Evolutionary conservation across 2,888 invertebrate species (phyloP), one percentile per base, ranked within the genome.

Genomic region (Leucophenga maculata): DNA sequence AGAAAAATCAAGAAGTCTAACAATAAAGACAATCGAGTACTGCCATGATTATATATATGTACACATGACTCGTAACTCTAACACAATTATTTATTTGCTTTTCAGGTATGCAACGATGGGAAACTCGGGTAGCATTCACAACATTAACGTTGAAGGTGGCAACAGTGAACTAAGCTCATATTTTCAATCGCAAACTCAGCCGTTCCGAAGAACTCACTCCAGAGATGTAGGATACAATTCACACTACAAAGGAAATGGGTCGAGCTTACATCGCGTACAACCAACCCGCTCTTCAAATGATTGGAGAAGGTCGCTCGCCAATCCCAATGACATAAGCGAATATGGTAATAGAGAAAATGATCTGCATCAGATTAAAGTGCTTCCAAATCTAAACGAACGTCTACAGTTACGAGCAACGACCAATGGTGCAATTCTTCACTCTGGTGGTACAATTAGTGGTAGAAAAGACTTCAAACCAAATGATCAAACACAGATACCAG

Each of bases 401-500:
- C 65, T 80, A 0, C 91, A 92, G 74, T 89, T 96, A 68, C 92
- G 95, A 73, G 92, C 93, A 69, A 95, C 95, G 3, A 93, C 94
- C 87, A 95, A 96, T 88, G 95, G 95, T 65, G 93, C 92, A 80
- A 94, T 95, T 84, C 89, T 96, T 68, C 94, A 94, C 79, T 93
- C 93, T 6, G 95, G 95, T 0, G 95, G 95, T 65, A 95, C 95
- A 74, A 93, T 96, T 85, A 94, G 93, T 78, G 94, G 94, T 4
- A 90, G 94, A 69, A 90, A 91, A 39, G 78, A 80, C 11, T 4
- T 32, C 32, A 16, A 22, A n/a, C 9, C 1, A 32, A 54, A 2
- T 22, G 22, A 16, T 9, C 9, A 13, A 9, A 46, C 11, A 14
- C 22, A 32, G 14, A 66, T 65, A 4, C 22, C 70, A 22, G 32